These are phyloP conservation scores for Fabriciana adippe DNA, from an alignment of 2,888 invertebrate genomes.

Conservation along the genomic window DNA sequence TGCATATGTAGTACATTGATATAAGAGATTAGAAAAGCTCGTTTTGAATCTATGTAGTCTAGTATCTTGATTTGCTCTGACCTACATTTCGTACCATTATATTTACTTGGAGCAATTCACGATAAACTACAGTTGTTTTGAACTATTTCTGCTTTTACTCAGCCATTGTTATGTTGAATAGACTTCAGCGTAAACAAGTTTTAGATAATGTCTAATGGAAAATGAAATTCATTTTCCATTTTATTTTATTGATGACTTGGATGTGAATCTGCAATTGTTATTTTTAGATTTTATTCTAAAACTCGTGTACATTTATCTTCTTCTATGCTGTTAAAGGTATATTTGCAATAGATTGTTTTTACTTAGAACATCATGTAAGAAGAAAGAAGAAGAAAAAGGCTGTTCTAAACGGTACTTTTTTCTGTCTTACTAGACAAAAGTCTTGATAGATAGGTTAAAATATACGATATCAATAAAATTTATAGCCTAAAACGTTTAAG, in stretches of 20 bases:
- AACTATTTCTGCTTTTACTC: conserved; percentile 10
- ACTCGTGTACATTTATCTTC: too few species aligned
- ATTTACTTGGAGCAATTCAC: conserved; percentile 6
- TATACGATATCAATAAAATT: too few species aligned
- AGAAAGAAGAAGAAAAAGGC: too few species aligned
- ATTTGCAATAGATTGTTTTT: too few species aligned
- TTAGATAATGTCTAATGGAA: conserved; percentile 4
- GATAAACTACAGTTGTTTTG: conserved; percentile 15
- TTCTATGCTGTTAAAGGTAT: too few species aligned
- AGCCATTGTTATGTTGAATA: conserved; percentile 10
- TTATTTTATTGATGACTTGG: background rate
- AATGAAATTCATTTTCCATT: background rate
- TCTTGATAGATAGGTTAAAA: too few species aligned
- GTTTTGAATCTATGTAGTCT: conserved; percentile 15
- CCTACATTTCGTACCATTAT: conserved; percentile 17
- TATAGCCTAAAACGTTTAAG: too few species aligned
- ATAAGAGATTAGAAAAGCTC: background rate
- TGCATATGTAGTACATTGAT: background rate
- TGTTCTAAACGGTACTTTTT: too few species aligned
- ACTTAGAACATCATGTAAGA: too few species aligned
- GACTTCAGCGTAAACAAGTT: conserved; percentile 16
- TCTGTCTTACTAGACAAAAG: too few species aligned
- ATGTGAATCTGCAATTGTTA: too few species aligned
- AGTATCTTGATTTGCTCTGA: conserved; percentile 11
- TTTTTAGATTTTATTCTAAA: too few species aligned